Evolutionary conservation across 2,888 invertebrate genomes (phyloP), one percentile per base, ranked within the genome.

Genomic region (Papilio elwesi): DNA sequence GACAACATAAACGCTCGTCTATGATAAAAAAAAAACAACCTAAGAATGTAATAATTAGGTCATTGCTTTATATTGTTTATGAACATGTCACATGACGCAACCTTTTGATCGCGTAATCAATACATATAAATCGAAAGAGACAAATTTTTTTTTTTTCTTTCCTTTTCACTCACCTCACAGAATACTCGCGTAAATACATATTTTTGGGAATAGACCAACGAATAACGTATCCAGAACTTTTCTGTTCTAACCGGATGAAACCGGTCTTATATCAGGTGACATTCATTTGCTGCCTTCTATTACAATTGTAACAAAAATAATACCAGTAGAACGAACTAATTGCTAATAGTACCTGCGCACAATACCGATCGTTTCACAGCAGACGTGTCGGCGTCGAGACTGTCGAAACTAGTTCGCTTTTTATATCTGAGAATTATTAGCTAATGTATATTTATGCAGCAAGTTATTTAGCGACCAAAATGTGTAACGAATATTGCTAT

Each of bases 41-140:
- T 43, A 13, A 49, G 11, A 48, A 11, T 64, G 47, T 47, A 64
- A 64, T 53, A 52, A 69, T 51, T 38, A 69, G 59, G 49, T 62
- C 69, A 62, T 62, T 69, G 62, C 51, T 69, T 63, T 62, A 69
- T 49, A 52, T 53, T 63, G 63, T 63, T 70, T 70, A 70, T 63
- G 51, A 43, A 59, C n/a, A 68, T 55, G 47, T 68, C 68, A 68
- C 68, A 68, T 68, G 68, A 68, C 59, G 68, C 68, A 68, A 68
- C 36, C 12, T 55, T 55, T 26, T 55, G 26, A 26, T 55, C 55
- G 10, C 26, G 26, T 26, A 52, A 15, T 52, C 16, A 26, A 16
- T 6, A 26, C 55, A n/a, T 26, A 4, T 26, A 26, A 26, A 26
- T 26, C 1, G 26, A 26, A 26, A 26, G 26, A 26, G 26, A 26